A percentile compares a stretch with the other conserved stretches of the same genome.
Evolutionary conservation across 1,140 invertebrate genomes (phyloP).

Genomic region (Leguminivora glycinivorella): DNA sequence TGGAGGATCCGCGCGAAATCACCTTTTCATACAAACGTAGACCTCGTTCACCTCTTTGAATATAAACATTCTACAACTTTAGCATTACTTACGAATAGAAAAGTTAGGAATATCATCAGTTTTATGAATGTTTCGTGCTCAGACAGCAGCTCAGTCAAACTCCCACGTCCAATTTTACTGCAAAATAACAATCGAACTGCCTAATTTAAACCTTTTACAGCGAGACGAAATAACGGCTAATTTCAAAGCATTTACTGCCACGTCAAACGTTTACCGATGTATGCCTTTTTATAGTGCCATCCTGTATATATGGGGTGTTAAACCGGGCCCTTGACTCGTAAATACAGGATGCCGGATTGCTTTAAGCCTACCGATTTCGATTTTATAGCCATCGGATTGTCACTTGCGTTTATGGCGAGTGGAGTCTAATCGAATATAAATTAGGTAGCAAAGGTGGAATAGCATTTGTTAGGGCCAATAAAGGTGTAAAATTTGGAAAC

Average conservation of each 20-base stretch:
- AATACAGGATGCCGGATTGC: slow-evolving; percentile 53
- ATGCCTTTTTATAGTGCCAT: slow-evolving; percentile 62
- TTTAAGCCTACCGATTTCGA: slow-evolving; percentile 55
- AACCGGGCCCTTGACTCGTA: slow-evolving; percentile 59
- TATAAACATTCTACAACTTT: too few relatives aligned
- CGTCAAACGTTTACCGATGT: slow-evolving; percentile 66
- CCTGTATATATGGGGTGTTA: slow-evolving; percentile 58
- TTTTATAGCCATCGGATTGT: slow-evolving; percentile 61
- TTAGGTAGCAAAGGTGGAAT: slow-evolving; percentile 20
- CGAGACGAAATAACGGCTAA: slow-evolving; percentile 15
- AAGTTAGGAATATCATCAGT: not conserved
- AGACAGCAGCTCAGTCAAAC: not conserved
- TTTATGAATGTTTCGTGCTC: not conserved
- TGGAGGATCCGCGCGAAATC: too few relatives aligned
- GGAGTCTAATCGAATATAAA: slow-evolving; percentile 41
- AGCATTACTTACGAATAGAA: too few relatives aligned
- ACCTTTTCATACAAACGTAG: too few relatives aligned
- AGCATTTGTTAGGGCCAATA: slow-evolving; percentile 6
- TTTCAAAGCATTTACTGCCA: slow-evolving; percentile 26
- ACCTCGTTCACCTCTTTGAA: too few relatives aligned
- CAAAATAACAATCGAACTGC: not conserved
- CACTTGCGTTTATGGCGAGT: slow-evolving; percentile 53
- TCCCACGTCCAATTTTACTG: not conserved
- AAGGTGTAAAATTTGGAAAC: not conserved
- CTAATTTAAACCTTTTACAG: slow-evolving; percentile 9